A percentile compares a stretch with the other conserved stretches of the same genome.
phyloP scores from a whole-genome alignment of 2,888 invertebrate species.

The Drosophila koepferae region DNA sequence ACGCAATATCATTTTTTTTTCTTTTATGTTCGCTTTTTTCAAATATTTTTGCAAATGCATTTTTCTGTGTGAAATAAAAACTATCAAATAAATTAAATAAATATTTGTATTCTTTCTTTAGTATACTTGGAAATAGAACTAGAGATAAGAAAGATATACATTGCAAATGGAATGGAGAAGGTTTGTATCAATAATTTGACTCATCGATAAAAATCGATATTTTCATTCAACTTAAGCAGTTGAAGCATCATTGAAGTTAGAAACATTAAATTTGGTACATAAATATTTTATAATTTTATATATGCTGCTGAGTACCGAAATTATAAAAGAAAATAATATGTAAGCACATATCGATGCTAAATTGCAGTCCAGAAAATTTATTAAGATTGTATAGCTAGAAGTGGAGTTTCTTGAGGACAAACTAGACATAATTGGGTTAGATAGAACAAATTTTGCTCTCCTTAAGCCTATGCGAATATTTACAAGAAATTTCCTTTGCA shows the following conservation, averaged over 20 bases:
- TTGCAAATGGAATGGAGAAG: no score
- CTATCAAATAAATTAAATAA: not conserved
- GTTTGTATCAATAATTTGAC: no score
- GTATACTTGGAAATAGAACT: not conserved
- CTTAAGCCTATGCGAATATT: not conserved
- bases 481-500: not conserved
- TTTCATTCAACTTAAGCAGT: not conserved
- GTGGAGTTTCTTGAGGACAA: not conserved
- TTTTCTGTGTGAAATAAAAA: slow-evolving; percentile 12
- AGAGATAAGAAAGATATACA: no score
- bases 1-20: slow-evolving; percentile 11
- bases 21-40: not conserved
- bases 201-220: not conserved
- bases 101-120: not conserved
- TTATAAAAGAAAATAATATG: no score
- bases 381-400: not conserved
- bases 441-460: not conserved
- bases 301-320: not conserved
- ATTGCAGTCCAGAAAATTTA: not conserved
- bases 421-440: not conserved
- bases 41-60: slow-evolving; percentile 8
- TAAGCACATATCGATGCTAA: not conserved
- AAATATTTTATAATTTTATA: not conserved
- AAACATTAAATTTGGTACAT: not conserved
- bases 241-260: not conserved